Percentiles rank a stretch among this genome's conserved stretches.
Conservation (phyloP, 2,113 vertebrate genomes). For the Prunella fulvescens region DNA sequence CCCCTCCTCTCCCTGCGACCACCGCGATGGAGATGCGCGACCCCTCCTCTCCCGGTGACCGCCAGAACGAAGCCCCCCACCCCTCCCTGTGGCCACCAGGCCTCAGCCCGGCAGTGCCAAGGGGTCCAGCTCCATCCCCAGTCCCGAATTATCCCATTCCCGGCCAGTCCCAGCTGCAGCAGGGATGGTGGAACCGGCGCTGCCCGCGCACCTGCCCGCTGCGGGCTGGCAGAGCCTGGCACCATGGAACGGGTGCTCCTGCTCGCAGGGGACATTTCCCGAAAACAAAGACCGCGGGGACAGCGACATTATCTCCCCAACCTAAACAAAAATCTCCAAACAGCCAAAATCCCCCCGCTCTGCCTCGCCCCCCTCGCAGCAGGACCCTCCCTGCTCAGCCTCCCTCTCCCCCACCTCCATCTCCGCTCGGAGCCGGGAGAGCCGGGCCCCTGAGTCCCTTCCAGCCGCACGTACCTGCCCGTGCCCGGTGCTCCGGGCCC, state of each 20-base stretch:
- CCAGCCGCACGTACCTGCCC: background rate
- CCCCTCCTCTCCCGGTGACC: background rate
- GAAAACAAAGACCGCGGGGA: background rate
- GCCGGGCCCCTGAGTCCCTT: background rate
- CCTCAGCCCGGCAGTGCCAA: accelerated
- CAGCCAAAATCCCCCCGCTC: background rate
- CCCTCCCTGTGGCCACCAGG: background rate
- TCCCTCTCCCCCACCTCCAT: background rate
- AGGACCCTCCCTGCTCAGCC: too few species aligned
- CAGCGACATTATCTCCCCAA: background rate
- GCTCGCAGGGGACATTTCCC: background rate
- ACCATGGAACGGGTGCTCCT: background rate
- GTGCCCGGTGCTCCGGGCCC: background rate
- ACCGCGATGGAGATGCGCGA: background rate
- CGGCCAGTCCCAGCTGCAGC: accelerated
- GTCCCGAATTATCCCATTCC: background rate
- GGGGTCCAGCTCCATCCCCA: background rate
- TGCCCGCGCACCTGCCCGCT: background rate
- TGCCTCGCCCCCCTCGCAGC: background rate
- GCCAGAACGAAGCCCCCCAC: background rate
- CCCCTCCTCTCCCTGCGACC: background rate
- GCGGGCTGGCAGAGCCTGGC: background rate
- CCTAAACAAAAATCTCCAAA: background rate
- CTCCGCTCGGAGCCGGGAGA: accelerated
- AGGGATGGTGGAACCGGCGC: background rate